Conservation (phyloP, 2,888 invertebrate species). For the Calliphora vomitoria region DNA sequence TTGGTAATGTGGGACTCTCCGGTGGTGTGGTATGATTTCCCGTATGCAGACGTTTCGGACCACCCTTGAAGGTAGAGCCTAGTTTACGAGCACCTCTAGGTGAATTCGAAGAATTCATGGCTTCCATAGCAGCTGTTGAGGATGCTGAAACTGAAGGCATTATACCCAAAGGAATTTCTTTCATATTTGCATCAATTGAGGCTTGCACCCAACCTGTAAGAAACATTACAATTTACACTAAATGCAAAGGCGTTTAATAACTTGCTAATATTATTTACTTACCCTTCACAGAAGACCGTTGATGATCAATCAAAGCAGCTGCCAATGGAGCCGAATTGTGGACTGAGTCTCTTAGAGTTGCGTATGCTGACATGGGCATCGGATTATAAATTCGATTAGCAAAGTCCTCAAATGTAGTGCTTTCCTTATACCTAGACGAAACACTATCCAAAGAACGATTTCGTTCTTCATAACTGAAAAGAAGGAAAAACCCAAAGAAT, state of each 20-base stretch:
- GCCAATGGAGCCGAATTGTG: slow-evolving; percentile 86
- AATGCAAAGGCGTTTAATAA: neutral
- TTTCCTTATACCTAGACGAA: slow-evolving; percentile 93
- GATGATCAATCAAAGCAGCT: slow-evolving; percentile 87
- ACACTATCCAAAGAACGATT: slow-evolving; percentile 93
- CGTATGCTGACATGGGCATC: slow-evolving; percentile 83
- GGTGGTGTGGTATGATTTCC: slow-evolving; percentile 77
- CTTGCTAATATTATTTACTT: slow-evolving; percentile 10
- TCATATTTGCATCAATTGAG: slow-evolving; percentile 80
- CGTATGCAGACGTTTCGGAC: slow-evolving; percentile 81
- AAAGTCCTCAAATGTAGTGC: slow-evolving; percentile 96
- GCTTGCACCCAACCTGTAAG: slow-evolving; percentile 83
- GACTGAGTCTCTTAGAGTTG: slow-evolving; percentile 78
- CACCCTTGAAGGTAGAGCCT: slow-evolving; percentile 81
- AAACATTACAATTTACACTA: neutral
- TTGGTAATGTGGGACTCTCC: slow-evolving; percentile 84
- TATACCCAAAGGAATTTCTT: slow-evolving; percentile 78
- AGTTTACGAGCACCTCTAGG: slow-evolving; percentile 83
- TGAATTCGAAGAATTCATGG: slow-evolving; percentile 79
- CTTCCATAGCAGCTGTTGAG: slow-evolving; percentile 82
- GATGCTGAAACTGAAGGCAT: slow-evolving; percentile 81
- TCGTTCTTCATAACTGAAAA: slow-evolving; percentile 94
- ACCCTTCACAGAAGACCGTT: slow-evolving; percentile 84
- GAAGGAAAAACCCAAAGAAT: slow-evolving; percentile 11
- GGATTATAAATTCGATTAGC: slow-evolving; percentile 90